Conservation (phyloP, 2,888 invertebrate genomes). For the Melinaea menophilus region DNA sequence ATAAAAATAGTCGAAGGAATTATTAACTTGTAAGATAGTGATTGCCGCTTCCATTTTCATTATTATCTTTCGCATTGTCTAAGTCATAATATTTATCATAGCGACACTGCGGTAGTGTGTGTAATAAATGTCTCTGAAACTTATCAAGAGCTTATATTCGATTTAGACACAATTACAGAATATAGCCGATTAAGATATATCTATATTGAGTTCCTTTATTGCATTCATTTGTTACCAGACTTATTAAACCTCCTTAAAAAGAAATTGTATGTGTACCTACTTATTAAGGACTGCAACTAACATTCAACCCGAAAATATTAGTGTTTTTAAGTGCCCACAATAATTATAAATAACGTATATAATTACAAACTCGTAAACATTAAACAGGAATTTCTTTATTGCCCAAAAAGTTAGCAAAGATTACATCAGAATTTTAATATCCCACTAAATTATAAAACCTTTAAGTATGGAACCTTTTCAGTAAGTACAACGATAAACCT, state of each 20-base stretch:
- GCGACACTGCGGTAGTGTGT: constrained; percentile 41
- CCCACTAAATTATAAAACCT: too few species aligned
- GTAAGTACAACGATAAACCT: background rate
- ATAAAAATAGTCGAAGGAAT: too few species aligned
- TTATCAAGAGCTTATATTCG: constrained; percentile 58
- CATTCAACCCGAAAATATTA: too few species aligned
- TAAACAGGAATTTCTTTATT: background rate
- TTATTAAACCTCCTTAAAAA: background rate
- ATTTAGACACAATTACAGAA: constrained; percentile 64
- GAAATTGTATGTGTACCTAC: too few species aligned
- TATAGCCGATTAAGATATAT: constrained; percentile 54
- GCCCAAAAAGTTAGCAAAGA: too few species aligned
- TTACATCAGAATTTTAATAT: too few species aligned
- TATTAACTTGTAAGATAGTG: background rate
- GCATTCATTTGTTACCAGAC: constrained; percentile 30
- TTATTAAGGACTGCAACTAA: too few species aligned
- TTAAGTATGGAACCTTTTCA: background rate
- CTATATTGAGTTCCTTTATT: constrained; percentile 38
- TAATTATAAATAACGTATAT: too few species aligned
- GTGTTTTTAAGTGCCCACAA: too few species aligned
- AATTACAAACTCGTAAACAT: constrained; percentile 1
- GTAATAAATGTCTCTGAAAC: constrained; percentile 59
- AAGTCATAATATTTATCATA: constrained; percentile 40
- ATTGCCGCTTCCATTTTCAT: constrained; percentile 24
- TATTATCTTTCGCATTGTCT: constrained; percentile 29